Conservation (phyloP, 2,888 invertebrate species). For the Drosophila suboccidentalis region DNA sequence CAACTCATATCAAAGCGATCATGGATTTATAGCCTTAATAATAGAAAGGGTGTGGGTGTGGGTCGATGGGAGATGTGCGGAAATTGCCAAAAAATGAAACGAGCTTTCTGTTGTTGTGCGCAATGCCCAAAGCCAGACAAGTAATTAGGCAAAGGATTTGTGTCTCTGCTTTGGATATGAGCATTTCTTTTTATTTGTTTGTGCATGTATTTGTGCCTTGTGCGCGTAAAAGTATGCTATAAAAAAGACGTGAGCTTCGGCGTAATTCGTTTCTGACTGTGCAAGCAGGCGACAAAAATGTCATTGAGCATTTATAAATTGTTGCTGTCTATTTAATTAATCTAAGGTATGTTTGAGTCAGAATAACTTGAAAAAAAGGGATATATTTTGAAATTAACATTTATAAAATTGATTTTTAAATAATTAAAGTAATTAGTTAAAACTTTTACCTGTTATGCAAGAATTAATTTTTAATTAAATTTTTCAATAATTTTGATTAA, state of each 20-base stretch:
- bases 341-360: background rate
- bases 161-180: conserved; percentile 60
- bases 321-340: background rate
- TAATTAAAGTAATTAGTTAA: background rate
- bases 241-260: conserved; percentile 62
- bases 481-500: too few species aligned
- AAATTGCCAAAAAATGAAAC: conserved; percentile 61
- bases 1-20: conserved; percentile 79
- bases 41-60: conserved; percentile 53
- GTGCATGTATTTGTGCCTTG: conserved; percentile 22
- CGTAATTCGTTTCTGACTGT: conserved; percentile 31
- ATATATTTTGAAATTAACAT: too few species aligned
- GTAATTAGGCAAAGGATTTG: conserved; percentile 79
- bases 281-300: conserved; percentile 49
- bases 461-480: too few species aligned
- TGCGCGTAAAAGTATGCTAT: conserved; percentile 54
- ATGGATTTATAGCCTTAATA: conserved; percentile 81
- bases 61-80: conserved; percentile 32
- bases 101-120: conserved; percentile 20
- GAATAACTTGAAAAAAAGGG: background rate
- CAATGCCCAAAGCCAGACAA: conserved; percentile 69
- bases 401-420: too few species aligned
- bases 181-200: conserved; percentile 44
- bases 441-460: too few species aligned
- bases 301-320: background rate